A percentile compares a stretch with the other conserved stretches of the same genome.
Conservation (phyloP, 2,888 invertebrate species). For the Congeria kusceri region DNA sequence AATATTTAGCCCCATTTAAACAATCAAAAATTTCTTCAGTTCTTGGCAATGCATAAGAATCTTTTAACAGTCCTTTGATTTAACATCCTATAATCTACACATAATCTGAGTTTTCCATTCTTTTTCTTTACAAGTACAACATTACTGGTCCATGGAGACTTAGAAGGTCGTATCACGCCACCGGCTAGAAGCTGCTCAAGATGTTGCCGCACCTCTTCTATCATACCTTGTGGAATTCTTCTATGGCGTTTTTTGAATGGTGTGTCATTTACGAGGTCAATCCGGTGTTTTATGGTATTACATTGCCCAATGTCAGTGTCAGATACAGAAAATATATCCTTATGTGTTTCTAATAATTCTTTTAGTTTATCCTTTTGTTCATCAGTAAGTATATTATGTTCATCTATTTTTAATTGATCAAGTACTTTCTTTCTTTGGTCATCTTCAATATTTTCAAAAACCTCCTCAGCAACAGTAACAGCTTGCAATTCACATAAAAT, state of each 20-base stretch:
- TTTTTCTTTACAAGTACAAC: slow-evolving; percentile 54
- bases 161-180: slow-evolving; percentile 37
- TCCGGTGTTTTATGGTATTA: slow-evolving; percentile 40
- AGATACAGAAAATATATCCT: slow-evolving; percentile 30
- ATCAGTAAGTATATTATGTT: not conserved
- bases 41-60: no score
- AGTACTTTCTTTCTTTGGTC: no score
- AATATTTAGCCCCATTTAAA: not conserved
- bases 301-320: slow-evolving; percentile 48
- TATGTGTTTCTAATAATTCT: slow-evolving; percentile 2
- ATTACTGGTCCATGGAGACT: slow-evolving; percentile 51
- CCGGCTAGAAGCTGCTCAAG: no score
- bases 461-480: no score
- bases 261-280: slow-evolving; percentile 35
- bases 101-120: slow-evolving; percentile 49
- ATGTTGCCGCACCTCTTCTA: no score
- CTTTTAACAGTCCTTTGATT: no score
- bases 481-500: no score
- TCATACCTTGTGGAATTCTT: slow-evolving; percentile 45
- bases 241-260: no score
- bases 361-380: not conserved
- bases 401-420: no score
- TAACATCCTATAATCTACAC: slow-evolving; percentile 56
- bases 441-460: no score
- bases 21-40: slow-evolving; percentile 44